phyloP scores from a whole-genome alignment of 2,888 invertebrate species.

The Aleiodes alternator region DNA sequence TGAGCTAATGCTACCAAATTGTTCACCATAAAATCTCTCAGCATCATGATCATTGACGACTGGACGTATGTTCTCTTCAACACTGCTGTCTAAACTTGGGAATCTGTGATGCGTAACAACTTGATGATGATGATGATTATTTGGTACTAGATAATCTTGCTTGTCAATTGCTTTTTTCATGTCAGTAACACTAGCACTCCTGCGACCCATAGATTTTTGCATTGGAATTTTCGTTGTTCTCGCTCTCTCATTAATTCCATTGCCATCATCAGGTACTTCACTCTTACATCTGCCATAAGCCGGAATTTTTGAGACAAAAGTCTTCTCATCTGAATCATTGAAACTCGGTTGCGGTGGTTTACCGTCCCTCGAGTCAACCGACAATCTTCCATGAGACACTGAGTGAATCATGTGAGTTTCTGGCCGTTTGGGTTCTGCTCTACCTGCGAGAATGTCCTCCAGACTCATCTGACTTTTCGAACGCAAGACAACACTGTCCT shows the following conservation, averaged over 20 bases:
- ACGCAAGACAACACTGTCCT: conserved; percentile 64
- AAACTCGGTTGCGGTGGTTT: conserved; percentile 16
- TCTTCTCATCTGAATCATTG: conserved; percentile 60
- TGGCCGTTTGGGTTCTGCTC: conserved; percentile 56
- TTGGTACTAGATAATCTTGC: conserved; percentile 49
- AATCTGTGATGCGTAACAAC: conserved; percentile 73
- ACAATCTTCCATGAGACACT: conserved; percentile 25
- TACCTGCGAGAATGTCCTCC: conserved; percentile 68
- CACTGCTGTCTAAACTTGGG: conserved; percentile 78
- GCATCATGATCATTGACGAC: conserved; percentile 62
- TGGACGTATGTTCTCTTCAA: conserved; percentile 74
- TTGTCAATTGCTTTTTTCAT: conserved; percentile 80
- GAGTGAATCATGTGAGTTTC: conserved; percentile 49
- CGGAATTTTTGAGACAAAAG: conserved; percentile 65
- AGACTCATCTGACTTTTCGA: conserved; percentile 68
- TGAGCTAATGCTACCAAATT: conserved; percentile 79
- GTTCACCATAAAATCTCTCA: conserved; percentile 69
- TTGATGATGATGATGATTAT: conserved; percentile 46
- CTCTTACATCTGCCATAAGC: conserved; percentile 57
- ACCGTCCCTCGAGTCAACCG: neutral
- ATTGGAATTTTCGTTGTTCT: conserved; percentile 67
- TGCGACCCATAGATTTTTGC: conserved; percentile 62
- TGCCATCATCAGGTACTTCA: conserved; percentile 55
- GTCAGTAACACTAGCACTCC: conserved; percentile 78
- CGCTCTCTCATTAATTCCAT: conserved; percentile 52